Base-by-base conservation (phyloP, 2,113 vertebrate species). In the Oxyura jamaicensis region DNA sequence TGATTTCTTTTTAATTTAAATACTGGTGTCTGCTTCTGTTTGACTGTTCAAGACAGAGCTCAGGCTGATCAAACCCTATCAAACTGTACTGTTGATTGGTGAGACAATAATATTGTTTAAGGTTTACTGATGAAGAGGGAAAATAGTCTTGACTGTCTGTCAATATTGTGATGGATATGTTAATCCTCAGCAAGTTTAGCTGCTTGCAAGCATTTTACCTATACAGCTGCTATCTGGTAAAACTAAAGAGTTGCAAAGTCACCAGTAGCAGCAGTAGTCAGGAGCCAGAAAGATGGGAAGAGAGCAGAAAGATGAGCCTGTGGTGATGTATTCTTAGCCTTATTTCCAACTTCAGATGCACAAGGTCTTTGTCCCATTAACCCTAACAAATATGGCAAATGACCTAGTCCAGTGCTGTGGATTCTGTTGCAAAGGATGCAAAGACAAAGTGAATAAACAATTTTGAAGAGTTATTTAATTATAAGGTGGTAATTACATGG, bases 391-490 rank as follows among this genome's bases (percentile, higher is more conserved):
- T 72, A 8, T 16, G 36, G 33, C 16, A 91, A 94, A 93, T 88
- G 0, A 77, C 66, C 83, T 79, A 59, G 50, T 44, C 93, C 44
- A 26, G 35, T 68, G 23, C 62, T 83, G 22, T 42, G 39, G 42
- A 75, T 83, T 91, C 52, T 83, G 71, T 58, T 75, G 56, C 25
- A 90, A 84, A 62, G n/a, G 15, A 72, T 80, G 17, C 25, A 87
- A 88, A 93, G 4, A 33, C 46, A 44, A 91, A 65, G 25, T 89
- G 22, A 82, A 33, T 39, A 75, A 83, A 50, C 21, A 18, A 67
- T 87, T 93, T 63, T 68, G 20, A 84, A 90, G 23, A 91, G 39
- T 75, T 71, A 67, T 93, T 91, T 95, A 91, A 90, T 90, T 92
- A 73, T 62, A 92, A 94, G 41, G 62, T 83, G 36, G 31, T 52